These are phyloP conservation scores for Clamator glandarius DNA, from an alignment of 2,797 vertebrate genomes.

Conservation along the genomic window DNA sequence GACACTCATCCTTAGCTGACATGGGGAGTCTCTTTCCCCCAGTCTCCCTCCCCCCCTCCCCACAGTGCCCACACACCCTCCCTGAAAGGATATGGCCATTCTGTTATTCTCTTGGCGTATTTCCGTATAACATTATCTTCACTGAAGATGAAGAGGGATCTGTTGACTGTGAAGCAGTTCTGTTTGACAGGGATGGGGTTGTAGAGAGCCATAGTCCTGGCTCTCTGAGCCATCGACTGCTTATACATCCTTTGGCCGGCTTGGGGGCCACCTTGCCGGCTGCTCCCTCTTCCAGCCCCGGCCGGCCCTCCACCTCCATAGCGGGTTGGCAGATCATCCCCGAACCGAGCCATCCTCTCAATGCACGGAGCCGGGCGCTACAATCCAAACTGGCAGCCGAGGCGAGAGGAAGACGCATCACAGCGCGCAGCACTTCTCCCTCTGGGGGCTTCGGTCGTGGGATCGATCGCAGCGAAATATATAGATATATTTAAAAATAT, in stretches of 20 bases:
- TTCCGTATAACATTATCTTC: slow-evolving; percentile 98
- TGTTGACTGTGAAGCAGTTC: slow-evolving; percentile 95
- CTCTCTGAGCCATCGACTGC: slow-evolving; percentile 95
- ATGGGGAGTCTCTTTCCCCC: not conserved
- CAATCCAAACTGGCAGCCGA: slow-evolving; percentile 82
- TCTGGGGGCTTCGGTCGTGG: slow-evolving; percentile 58
- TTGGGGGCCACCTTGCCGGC: slow-evolving; percentile 82
- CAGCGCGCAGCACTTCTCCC: slow-evolving; percentile 77
- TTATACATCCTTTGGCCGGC: slow-evolving; percentile 89
- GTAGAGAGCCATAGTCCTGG: slow-evolving; percentile 97
- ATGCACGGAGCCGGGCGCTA: slow-evolving; percentile 78
- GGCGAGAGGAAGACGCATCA: slow-evolving; percentile 85
- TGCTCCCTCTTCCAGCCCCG: slow-evolving; percentile 81
- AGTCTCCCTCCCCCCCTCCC: not conserved
- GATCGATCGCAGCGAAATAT: slow-evolving; percentile 8
- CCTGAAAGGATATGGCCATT: slow-evolving; percentile 97
- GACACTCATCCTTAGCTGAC: not conserved
- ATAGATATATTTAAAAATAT: not conserved
- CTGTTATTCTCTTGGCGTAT: slow-evolving; percentile 98
- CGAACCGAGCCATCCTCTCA: slow-evolving; percentile 92
- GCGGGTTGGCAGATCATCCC: slow-evolving; percentile 90
- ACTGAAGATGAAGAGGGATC: slow-evolving; percentile 97
- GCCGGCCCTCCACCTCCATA: slow-evolving; percentile 87
- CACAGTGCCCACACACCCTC: not conserved
- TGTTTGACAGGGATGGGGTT: slow-evolving; percentile 98